Base-by-base conservation (phyloP, 2,888 invertebrate species). In the Ectemnius lituratus region DNA sequence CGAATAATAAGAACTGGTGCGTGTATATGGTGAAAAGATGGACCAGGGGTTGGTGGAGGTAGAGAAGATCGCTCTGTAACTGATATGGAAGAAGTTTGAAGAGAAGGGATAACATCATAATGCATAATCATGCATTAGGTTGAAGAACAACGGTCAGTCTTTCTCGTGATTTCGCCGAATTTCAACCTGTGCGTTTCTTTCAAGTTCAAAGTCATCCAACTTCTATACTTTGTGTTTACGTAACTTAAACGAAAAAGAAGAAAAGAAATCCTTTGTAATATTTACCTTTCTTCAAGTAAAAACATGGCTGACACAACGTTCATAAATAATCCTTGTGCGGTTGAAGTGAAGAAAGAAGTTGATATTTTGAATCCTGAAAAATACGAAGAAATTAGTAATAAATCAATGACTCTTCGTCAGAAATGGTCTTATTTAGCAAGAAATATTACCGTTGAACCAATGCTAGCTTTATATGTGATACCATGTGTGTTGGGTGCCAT, bases 401-500 rank as follows among this genome's bases (percentile, higher is more conserved):
- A 91, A 78, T 91, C 92, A 20, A 91, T 94, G 91, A 92, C 91
- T 62, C 87, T 93, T 76, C 90, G 91, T 57, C 92, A 94, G 86
- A 94, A 94, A 87, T 92, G 92, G 73, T 91, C 90, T 78, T 92
- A 92, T 76, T 91, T 95, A 85, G 91, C 92, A 63, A 92, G 93
- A 47, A 93, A 95, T 84, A 95, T 95, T 80, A 95, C 95, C 8
- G 95, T 95, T 4, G 95, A 95, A 86, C 95, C 95, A 0, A 94
- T 95, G 92, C 89, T 95, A 70, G 95, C 95, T 1, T 94, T 94
- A 84, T 95, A 95, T 88, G 95, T 95, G 73, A 93, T 93, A 87
- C 93, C 93, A 0, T 93, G 93, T 80, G 93, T 93, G 2, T 87
- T 94, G 14, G 94, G 96, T 1, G 94, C 94, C 60, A 88, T 97